phyloP scores from a whole-genome alignment of 2,113 vertebrate genomes.

The Tragelaphus scriptus region DNA sequence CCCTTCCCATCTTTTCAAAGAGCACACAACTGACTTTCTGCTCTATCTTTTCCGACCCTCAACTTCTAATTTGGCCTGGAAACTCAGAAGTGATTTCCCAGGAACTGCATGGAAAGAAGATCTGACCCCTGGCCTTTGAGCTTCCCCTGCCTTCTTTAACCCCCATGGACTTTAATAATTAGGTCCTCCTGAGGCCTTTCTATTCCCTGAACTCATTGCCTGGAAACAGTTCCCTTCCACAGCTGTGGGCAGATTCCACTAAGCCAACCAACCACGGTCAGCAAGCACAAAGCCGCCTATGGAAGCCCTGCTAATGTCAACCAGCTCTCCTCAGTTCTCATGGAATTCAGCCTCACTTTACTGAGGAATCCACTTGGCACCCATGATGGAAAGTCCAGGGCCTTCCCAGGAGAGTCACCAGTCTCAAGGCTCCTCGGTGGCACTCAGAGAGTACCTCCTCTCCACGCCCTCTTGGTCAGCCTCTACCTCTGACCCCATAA shows the following conservation, averaged over 20 bases:
- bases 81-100: constrained; percentile 47
- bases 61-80: neutral
- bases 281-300: neutral
- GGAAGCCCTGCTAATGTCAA: neutral
- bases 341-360: neutral
- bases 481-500: neutral
- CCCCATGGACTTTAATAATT: constrained; percentile 23
- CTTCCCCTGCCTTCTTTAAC: neutral
- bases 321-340: neutral
- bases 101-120: neutral
- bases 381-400: neutral
- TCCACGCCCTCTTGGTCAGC: neutral
- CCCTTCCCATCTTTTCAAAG: neutral
- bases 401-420: neutral
- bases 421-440: neutral
- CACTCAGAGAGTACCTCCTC: neutral
- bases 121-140: neutral
- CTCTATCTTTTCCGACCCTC: neutral
- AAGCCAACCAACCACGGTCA: neutral
- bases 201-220: constrained; percentile 26
- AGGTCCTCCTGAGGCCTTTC: neutral
- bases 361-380: neutral
- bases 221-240: neutral
- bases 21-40: neutral
- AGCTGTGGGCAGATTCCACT: constrained; percentile 21